Conservation (phyloP, 2,797 vertebrate genomes). For the Bufotes viridis region DNA sequence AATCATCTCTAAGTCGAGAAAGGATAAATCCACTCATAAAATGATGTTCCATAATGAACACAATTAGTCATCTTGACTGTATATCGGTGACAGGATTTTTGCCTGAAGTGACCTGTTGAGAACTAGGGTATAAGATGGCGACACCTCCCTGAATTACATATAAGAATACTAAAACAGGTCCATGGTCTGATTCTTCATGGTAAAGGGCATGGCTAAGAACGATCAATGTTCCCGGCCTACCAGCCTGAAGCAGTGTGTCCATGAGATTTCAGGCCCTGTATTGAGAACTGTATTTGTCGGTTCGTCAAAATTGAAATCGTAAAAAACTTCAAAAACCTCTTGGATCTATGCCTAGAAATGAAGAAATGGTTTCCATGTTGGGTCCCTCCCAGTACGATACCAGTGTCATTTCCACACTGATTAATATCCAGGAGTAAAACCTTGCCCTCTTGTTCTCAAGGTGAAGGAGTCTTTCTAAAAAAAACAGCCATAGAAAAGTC, state of each 20-base stretch:
- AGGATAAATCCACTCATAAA: not conserved
- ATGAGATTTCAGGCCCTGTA: slow-evolving; percentile 7
- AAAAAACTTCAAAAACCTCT: not conserved
- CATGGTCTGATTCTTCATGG: not conserved
- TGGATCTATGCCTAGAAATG: not conserved
- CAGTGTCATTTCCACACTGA: not conserved
- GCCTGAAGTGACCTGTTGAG: not conserved
- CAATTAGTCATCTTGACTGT: not conserved
- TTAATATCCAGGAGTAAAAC: not conserved
- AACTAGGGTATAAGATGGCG: not conserved
- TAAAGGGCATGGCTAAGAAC: not conserved
- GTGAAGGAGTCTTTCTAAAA: not conserved
- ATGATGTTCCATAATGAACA: not conserved
- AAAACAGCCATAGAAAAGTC: slow-evolving; percentile 40
- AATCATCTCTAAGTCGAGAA: not conserved
- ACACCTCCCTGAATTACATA: not conserved
- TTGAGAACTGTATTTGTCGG: not conserved
- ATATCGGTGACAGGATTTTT: not conserved
- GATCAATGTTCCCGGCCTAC: not conserved
- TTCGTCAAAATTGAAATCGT: not conserved
- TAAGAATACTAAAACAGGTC: not conserved
- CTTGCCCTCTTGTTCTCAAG: not conserved
- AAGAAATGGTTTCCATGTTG: not conserved
- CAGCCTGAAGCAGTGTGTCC: not conserved
- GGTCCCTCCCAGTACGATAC: not conserved